Base-by-base conservation (phyloP, 92 coral and sea anemone species). In the Bergia puertoricense region DNA sequence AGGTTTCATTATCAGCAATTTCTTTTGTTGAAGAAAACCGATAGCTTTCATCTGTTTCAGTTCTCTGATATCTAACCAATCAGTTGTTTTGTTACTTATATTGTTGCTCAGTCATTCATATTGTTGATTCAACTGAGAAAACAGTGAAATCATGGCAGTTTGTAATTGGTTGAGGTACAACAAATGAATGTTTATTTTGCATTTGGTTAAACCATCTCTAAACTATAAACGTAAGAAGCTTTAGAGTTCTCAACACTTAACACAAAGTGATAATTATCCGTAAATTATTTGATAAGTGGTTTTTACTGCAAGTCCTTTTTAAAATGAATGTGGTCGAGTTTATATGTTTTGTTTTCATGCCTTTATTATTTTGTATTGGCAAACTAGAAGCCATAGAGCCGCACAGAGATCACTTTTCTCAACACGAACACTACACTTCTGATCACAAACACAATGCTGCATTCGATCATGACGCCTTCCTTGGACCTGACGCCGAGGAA, bases 401-500 rank as follows among this genome's bases (percentile, higher is more conserved):
- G 10, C 96, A 95, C 71, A 79, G 88, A 56, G 99, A 97, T 81
- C 92, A 97, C 13, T 92, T 97, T 57, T 96, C 96, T 46, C 89
- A 96, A 59, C 99, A 97, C 91, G 94, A 94, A 8, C 99, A 97
- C 67, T 94, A 74, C 83, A 89, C 92, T 0, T 88, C 93, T 45
- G 84, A 93, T 22, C 92, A 90, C 10, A 83, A 88, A 48, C 99
- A 97, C 85, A 97, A 97, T 56, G 89, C 79, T 8, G 90, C 95
- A 30, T 97, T 90, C 78, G 99, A 97, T 65, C 99, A 97, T 56
- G 99, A 97, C 82, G 99, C 98, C 2, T 97, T 97, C 79, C 94
- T 97, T 1, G 99, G 99, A 9, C 99, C 99, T 0, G 98, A 97
- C 77, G 99, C 99, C 14, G 90, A 90, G 83, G 91, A 97, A 81